Evolutionary conservation across 2,888 invertebrate genomes (phyloP).

Genomic region (Lobophora halterata): DNA sequence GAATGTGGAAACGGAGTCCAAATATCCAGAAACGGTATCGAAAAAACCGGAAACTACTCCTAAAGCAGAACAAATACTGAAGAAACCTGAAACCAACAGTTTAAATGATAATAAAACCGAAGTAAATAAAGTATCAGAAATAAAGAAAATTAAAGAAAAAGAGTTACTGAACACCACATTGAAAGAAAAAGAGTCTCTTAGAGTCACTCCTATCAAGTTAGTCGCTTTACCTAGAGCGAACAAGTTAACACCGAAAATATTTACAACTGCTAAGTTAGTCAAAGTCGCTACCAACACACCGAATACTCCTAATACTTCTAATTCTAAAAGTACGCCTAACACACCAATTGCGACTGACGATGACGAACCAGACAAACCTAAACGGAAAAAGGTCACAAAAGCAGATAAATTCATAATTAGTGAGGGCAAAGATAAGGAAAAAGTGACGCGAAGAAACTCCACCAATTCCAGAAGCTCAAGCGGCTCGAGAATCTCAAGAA

Average conservation of each 20-base stretch:
- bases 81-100: slow-evolving; percentile 3
- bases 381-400: slow-evolving; percentile 26
- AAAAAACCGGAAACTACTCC: background rate
- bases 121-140: background rate
- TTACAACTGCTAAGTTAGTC: slow-evolving; percentile 29
- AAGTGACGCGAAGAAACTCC: slow-evolving; percentile 17
- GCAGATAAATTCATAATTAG: slow-evolving; percentile 31
- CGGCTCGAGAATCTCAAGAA: too few species aligned
- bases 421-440: slow-evolving; percentile 39
- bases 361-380: slow-evolving; percentile 27
- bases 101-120: background rate
- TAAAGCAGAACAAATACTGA: slow-evolving; percentile 4
- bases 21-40: too few species aligned
- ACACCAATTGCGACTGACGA: slow-evolving; percentile 27
- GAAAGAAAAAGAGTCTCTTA: slow-evolving; percentile 32
- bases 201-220: slow-evolving; percentile 46
- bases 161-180: slow-evolving; percentile 15
- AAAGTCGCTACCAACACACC: too few species aligned
- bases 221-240: slow-evolving; percentile 43
- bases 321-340: slow-evolving; percentile 29
- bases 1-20: too few species aligned
- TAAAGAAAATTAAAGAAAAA: slow-evolving; percentile 29
- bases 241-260: slow-evolving; percentile 28
- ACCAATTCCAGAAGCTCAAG: too few species aligned
- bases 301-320: too few species aligned